Evolutionary conservation across 64 coral and sea anemone genomes (phyloP), one percentile per base, ranked within the genome.

Genomic region (Porites australiensis): DNA sequence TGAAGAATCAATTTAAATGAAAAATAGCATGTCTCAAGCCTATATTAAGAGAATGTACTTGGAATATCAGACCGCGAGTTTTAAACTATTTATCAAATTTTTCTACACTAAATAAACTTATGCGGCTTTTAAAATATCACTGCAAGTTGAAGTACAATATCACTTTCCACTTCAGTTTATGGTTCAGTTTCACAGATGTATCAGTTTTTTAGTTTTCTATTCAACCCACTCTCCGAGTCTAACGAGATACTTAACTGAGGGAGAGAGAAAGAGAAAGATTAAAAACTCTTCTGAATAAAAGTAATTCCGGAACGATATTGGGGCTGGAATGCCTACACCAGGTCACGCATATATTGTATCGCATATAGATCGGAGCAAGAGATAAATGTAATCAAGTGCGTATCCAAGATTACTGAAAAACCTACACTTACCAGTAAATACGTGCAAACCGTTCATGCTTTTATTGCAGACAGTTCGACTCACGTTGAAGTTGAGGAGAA

Each of bases 341-440:
- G 2, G 75, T 78, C 49, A 78, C 51, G 49, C n/a, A 54, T 55
- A 57, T 8, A 52, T 5, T 55, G 53, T 11, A 55, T 7, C 11
- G 5, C 5, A 55, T 55, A 55, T 55, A 55, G 27, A 37, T 37
- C 27, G 1, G 27, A 37, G 27, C 27, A 37, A 37, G 27, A 37
- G 27, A 37, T 37, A 16, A 9, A 21, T 46, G 37, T 46, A 5
- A 74, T 8, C 11, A 15, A 74, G 71, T 74, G 45, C 13, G 23
- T 70, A 44, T 70, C 37, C 19, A 79, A 62, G 54, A 44, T 80
- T 37, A 37, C 27, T 37, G 27, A 58, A 54, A 50, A 82, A 90
- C 21, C 54, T 83, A 27, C 68, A 91, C 89, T 91, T 18, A 91
- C 89, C 89, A 83, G 89, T 91, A 16, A 83, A 71, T 19, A 84